phyloP scores from a whole-genome alignment of 2,888 invertebrate genomes.

The Pachliopta kotzebuea region DNA sequence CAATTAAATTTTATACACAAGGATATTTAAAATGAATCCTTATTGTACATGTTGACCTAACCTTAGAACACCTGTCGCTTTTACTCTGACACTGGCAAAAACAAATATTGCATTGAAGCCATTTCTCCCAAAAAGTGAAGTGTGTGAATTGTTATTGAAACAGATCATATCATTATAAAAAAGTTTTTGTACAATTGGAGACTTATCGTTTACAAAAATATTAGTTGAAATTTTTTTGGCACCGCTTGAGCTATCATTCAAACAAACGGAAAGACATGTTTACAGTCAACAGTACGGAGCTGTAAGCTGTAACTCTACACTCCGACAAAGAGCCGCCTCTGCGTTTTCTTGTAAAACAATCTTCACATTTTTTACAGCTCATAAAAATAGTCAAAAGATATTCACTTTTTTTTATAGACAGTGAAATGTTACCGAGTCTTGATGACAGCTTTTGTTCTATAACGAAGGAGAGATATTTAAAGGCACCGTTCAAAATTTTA shows the following conservation, averaged over 20 bases:
- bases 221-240: slow-evolving; percentile 48
- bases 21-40: neutral
- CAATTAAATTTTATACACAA: neutral
- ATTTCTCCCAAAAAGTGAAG: no score
- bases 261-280: slow-evolving; percentile 73
- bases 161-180: neutral
- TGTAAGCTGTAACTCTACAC: slow-evolving; percentile 69
- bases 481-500: slow-evolving; percentile 66
- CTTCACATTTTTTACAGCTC: slow-evolving; percentile 76
- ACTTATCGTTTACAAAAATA: neutral
- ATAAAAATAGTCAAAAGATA: slow-evolving; percentile 80
- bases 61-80: no score
- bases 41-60: no score
- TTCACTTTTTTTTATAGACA: slow-evolving; percentile 75
- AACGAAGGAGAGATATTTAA: slow-evolving; percentile 74
- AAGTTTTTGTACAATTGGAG: neutral
- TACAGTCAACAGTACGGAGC: slow-evolving; percentile 65
- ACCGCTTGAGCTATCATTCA: slow-evolving; percentile 66
- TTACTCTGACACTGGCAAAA: no score
- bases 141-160: no score
- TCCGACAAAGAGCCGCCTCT: slow-evolving; percentile 75
- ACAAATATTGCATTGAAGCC: no score
- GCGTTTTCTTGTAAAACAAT: slow-evolving; percentile 75
- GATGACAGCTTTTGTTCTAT: slow-evolving; percentile 79
- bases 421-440: slow-evolving; percentile 79